These are phyloP conservation scores for Cherax destructor DNA, from an alignment of 1,140 invertebrate genomes.

Conservation along the genomic window DNA sequence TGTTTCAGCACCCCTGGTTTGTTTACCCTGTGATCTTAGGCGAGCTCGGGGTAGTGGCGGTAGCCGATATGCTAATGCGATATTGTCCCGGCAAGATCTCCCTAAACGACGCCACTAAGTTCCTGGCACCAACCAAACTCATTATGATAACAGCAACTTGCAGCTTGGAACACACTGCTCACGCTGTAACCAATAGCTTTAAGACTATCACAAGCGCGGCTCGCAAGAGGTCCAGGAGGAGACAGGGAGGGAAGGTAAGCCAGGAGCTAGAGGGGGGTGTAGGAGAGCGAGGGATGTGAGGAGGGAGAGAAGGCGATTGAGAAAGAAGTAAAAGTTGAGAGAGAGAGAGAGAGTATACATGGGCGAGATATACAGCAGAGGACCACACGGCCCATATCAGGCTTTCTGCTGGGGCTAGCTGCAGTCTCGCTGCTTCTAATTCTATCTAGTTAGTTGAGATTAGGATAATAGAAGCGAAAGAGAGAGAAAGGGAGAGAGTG, in stretches of 20 bases:
- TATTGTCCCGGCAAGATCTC: conserved; percentile 43
- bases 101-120: conserved; percentile 48
- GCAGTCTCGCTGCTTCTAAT: no score
- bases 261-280: background rate
- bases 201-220: background rate
- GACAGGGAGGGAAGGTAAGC: background rate
- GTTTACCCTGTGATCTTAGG: conserved; percentile 18
- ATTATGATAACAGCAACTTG: conserved; percentile 38
- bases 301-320: background rate
- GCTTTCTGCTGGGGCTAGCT: no score
- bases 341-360: background rate
- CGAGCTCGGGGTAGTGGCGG: background rate
- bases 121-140: conserved; percentile 39
- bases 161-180: conserved; percentile 19
- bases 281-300: background rate
- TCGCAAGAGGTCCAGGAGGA: background rate
- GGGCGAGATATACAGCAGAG: no score
- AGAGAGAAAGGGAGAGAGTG: background rate
- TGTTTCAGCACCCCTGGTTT: background rate
- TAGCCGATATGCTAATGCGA: conserved; percentile 45
- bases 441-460: no score
- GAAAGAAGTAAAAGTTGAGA: background rate
- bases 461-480: no score
- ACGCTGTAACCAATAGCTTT: background rate
- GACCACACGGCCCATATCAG: no score